A percentile compares a stretch with the other conserved stretches of the same genome.
These are phyloP conservation scores for Chrysina gloriosa DNA, from an alignment of 2,888 invertebrate genomes.

Conservation along the genomic window DNA sequence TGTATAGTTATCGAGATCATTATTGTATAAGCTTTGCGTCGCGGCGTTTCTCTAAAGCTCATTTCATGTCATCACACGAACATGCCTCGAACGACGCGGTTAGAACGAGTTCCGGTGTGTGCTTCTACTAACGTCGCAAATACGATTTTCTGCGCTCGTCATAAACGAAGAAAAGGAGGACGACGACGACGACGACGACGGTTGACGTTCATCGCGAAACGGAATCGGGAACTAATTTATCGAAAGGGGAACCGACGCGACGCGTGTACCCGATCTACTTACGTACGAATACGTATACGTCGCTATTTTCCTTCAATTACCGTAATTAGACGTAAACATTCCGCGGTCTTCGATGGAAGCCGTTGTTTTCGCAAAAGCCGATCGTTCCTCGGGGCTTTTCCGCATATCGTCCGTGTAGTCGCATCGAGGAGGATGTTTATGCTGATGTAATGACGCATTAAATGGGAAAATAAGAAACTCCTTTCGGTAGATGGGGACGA, in stretches of 20 bases:
- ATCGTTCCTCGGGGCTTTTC: constrained; percentile 7
- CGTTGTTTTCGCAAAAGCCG: constrained; percentile 27
- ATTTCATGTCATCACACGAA: too few species aligned
- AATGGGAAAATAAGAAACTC: constrained; percentile 18
- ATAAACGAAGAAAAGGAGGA: too few species aligned
- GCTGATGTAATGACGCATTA: constrained; percentile 27
- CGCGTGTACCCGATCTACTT: constrained; percentile 21
- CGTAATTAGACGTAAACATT: constrained; percentile 32
- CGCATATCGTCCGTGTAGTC: constrained; percentile 1
- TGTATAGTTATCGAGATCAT: too few species aligned
- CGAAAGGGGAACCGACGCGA: neutral
- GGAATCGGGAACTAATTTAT: constrained; percentile 16
- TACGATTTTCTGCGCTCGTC: constrained; percentile 16
- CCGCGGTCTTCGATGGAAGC: neutral
- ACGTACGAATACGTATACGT: neutral
- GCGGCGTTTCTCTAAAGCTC: too few species aligned
- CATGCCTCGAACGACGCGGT: too few species aligned
- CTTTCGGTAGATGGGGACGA: neutral
- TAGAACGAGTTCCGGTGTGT: neutral
- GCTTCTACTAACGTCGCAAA: constrained; percentile 27
- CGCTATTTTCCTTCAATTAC: constrained; percentile 26
- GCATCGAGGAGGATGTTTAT: constrained; percentile 9
- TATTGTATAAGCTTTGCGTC: too few species aligned
- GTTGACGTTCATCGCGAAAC: constrained; percentile 1
- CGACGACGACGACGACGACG: neutral